phyloP scores from a whole-genome alignment of 1,140 invertebrate genomes.

The Drosophila trapezifrons region DNA sequence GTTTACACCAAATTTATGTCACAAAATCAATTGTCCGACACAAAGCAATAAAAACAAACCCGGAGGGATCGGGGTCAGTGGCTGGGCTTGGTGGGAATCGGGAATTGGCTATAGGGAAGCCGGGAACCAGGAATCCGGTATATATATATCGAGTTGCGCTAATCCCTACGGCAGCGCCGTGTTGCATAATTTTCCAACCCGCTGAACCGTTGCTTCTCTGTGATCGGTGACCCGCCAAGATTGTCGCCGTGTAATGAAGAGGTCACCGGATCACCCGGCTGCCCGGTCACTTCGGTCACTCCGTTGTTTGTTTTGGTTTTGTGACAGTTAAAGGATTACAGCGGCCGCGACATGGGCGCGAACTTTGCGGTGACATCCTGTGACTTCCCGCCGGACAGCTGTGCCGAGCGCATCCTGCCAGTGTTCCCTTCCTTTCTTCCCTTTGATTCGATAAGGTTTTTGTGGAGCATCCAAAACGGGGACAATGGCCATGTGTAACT shows the following conservation, averaged over 20 bases:
- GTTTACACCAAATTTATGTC: slow-evolving; percentile 75
- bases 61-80: slow-evolving; percentile 48
- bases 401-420: slow-evolving; percentile 16
- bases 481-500: slow-evolving; percentile 7
- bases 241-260: slow-evolving; percentile 65
- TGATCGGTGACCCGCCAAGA: slow-evolving; percentile 40
- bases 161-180: slow-evolving; percentile 12
- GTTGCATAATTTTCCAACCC: slow-evolving; percentile 72
- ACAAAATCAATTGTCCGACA: slow-evolving; percentile 75
- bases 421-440: not conserved
- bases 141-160: not conserved
- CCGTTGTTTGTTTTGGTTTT: slow-evolving; percentile 61
- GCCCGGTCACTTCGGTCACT: slow-evolving; percentile 9
- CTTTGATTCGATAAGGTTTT: slow-evolving; percentile 43
- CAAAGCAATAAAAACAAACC: slow-evolving; percentile 69
- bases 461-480: slow-evolving; percentile 15
- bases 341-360: slow-evolving; percentile 72
- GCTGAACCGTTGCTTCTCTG: slow-evolving; percentile 40
- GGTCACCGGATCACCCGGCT: slow-evolving; percentile 58
- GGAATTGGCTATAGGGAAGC: no score
- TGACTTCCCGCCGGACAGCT: slow-evolving; percentile 41
- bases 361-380: slow-evolving; percentile 59
- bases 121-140: not conserved
- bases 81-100: slow-evolving; percentile 1
- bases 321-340: slow-evolving; percentile 70